A percentile compares a stretch with the other conserved stretches of the same genome.
These are phyloP conservation scores for Xiphorhynchus erythropygius DNA, from an alignment of 2,797 vertebrate species.

Conservation along the genomic window DNA sequence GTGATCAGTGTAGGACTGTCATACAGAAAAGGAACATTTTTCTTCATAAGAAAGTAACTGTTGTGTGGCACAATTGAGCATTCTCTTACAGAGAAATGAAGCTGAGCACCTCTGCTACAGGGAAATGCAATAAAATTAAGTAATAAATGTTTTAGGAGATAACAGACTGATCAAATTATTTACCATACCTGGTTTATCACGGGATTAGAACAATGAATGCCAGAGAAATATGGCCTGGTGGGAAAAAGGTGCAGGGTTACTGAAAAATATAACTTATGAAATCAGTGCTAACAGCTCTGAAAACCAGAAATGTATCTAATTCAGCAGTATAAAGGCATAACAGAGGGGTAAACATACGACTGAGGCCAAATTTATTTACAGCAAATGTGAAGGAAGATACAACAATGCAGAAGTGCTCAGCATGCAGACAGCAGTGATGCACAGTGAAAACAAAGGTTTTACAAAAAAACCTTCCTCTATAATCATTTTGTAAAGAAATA, in stretches of 20 bases:
- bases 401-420: background rate
- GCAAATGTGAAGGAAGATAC: background rate
- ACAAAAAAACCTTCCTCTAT: background rate
- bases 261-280: background rate
- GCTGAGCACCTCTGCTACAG: background rate
- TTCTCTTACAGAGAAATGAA: background rate
- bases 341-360: background rate
- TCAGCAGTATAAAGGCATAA: background rate
- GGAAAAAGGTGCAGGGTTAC: background rate
- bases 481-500: background rate
- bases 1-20: background rate
- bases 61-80: background rate
- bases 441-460: background rate
- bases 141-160: background rate
- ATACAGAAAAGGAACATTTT: background rate
- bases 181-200: background rate
- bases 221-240: background rate
- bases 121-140: background rate
- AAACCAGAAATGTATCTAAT: background rate
- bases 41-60: background rate
- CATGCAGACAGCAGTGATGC: background rate
- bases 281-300: background rate
- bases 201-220: background rate
- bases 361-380: slow-evolving; percentile 10
- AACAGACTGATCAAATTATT: background rate